These are phyloP conservation scores for Acrocephalus arundinaceus DNA, from an alignment of 2,113 vertebrate genomes.

Conservation along the genomic window DNA sequence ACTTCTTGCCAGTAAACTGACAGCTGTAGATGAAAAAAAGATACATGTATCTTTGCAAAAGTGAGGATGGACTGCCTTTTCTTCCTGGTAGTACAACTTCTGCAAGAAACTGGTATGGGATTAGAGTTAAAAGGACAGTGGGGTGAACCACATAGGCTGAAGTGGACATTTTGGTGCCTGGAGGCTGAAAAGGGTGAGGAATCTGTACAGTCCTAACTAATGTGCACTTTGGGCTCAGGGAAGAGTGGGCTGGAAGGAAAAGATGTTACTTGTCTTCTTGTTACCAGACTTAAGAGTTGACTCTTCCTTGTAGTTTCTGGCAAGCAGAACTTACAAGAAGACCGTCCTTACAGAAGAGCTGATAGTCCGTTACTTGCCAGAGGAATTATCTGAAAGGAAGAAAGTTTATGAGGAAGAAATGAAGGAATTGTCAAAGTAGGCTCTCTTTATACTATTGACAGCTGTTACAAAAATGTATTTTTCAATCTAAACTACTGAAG, in stretches of 20 bases:
- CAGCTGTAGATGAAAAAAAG: not conserved
- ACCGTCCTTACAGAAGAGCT: constrained; percentile 89
- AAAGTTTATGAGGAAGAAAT: constrained; percentile 92
- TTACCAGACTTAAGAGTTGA: not conserved
- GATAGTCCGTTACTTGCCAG: constrained; percentile 83
- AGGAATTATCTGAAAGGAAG: constrained; percentile 87
- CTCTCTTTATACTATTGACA: not conserved
- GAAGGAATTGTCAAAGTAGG: constrained; percentile 90
- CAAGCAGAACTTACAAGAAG: constrained; percentile 87
- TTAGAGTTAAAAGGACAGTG: not conserved
- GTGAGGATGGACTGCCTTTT: not conserved
- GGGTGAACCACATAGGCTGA: not conserved
- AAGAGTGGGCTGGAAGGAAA: not conserved
- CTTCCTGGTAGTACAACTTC: not conserved
- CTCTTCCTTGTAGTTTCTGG: constrained; percentile 83
- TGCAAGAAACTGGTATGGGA: not conserved
- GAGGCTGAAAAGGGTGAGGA: not conserved
- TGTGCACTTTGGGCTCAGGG: not conserved
- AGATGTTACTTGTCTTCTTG: not conserved
- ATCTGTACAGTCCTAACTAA: not conserved
- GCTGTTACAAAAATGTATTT: not conserved
- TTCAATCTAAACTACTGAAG: not conserved
- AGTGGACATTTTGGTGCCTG: not conserved
- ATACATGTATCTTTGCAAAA: not conserved
- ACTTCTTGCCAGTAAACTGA: not conserved